Base-by-base conservation (phyloP, 2,888 invertebrate genomes). In the Lycia hirtaria region DNA sequence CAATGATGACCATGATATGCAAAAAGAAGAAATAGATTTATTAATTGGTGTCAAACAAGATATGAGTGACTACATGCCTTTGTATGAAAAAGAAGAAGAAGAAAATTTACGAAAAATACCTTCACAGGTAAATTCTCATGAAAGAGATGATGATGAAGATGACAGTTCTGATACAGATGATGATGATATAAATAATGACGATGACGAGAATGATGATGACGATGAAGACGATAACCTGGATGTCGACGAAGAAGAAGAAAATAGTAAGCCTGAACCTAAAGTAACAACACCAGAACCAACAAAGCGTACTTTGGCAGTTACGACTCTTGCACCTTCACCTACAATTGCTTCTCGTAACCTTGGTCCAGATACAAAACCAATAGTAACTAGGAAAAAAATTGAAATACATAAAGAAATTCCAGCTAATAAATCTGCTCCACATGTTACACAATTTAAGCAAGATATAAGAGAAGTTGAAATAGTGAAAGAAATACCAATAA, bases 381-480 rank as follows among this genome's bases (percentile, higher is more conserved):
- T 79, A 3, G 56, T 90, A 5, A 75, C 78, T 1, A 83, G 72
- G 70, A 91, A 87, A 52, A 88, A 81, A 76, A 75, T 88, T 33
- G 87, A 89, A 78, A 87, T 90, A 49, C 91, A 91, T 50, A 85
- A 85, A 70, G 90, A 91, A 65, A 30, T 84, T 45, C 91, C 91
- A 0, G 66, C 73, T 0, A 84, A 87, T 55, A 84, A 77, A 56
- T 82, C 85, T 1, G 76, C 80, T 2, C 88, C 89, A 24, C 83
- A 91, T 60, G 35, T 78, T 5, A 81, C 87, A 1, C 81, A 88
- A 68, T 92, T 82, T 35, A 89, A 85, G 62, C 85, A 91, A 73
- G 90, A 92, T 50, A 85, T 91, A 20, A 83, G 87, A 67, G 88
- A 89, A 78, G 71, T 85, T 22, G 91, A 92, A 82, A 82, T 90